A percentile compares a stretch with the other conserved stretches of the same genome.
These are phyloP conservation scores for Gadus macrocephalus DNA, from an alignment of 2,113 vertebrate species.

Conservation along the genomic window DNA sequence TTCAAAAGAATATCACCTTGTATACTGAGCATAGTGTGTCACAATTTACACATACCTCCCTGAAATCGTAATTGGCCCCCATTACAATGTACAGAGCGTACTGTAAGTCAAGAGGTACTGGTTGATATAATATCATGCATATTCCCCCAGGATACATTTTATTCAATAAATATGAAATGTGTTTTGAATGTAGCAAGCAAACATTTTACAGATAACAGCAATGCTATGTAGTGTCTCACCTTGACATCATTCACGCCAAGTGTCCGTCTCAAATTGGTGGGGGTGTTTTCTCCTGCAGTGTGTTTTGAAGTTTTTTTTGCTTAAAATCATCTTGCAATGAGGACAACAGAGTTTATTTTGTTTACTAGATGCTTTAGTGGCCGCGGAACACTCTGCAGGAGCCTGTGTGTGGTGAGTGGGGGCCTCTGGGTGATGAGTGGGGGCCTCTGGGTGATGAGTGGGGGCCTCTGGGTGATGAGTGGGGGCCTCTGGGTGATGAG, in stretches of 20 bases:
- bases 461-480: too few relatives aligned
- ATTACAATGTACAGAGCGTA: background rate
- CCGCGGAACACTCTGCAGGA: background rate
- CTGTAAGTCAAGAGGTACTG: background rate
- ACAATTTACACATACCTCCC: background rate
- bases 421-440: background rate
- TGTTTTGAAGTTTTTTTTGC: background rate
- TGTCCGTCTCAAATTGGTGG: background rate
- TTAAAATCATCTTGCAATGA: background rate
- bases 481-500: too few relatives aligned
- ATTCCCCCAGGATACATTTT: background rate
- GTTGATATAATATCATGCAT: background rate
- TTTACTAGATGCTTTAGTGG: background rate
- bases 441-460: background rate
- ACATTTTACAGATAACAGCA: background rate
- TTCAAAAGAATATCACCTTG: background rate
- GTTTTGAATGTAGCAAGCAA: background rate
- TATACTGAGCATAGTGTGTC: background rate
- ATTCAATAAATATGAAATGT: background rate
- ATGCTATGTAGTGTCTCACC: background rate
- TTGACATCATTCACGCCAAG: background rate
- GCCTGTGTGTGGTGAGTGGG: background rate
- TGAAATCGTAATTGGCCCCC: background rate
- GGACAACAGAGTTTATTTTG: background rate
- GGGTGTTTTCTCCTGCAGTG: background rate